These are phyloP conservation scores for Hoplostethus mediterraneus DNA, from an alignment of 2,797 vertebrate species.

Conservation along the genomic window DNA sequence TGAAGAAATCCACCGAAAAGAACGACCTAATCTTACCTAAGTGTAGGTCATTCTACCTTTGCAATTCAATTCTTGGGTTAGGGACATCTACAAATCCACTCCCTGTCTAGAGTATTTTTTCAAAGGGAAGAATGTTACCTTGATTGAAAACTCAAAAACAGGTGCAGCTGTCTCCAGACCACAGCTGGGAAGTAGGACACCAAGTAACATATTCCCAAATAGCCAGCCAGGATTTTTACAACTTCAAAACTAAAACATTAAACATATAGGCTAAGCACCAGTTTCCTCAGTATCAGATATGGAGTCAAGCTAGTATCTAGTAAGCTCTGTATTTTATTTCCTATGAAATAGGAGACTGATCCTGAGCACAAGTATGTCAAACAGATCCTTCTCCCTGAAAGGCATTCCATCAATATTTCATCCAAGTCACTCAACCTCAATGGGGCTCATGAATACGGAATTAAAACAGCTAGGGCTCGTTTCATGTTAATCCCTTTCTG, in stretches of 20 bases:
- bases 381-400: neutral
- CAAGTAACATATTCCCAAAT: neutral
- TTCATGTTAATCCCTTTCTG: conserved; percentile 29
- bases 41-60: neutral
- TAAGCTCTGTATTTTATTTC: conserved; percentile 2
- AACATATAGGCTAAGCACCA: neutral
- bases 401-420: conserved; percentile 37
- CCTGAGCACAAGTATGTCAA: conserved; percentile 1
- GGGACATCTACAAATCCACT: neutral
- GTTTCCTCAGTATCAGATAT: neutral
- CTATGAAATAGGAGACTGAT: neutral
- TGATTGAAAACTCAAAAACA: neutral
- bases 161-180: too few species aligned
- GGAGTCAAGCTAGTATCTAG: neutral
- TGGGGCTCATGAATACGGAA: conserved; percentile 5
- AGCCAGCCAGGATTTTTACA: neutral
- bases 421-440: conserved; percentile 5
- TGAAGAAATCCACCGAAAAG: neutral
- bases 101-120: neutral
- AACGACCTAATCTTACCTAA: neutral
- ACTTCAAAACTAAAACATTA: neutral
- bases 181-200: neutral
- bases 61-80: neutral
- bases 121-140: neutral
- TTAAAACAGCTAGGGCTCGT: neutral